Conservation (phyloP, 35 echinoderm and acorn worm genomes). For the Lytechinus variegatus region DNA sequence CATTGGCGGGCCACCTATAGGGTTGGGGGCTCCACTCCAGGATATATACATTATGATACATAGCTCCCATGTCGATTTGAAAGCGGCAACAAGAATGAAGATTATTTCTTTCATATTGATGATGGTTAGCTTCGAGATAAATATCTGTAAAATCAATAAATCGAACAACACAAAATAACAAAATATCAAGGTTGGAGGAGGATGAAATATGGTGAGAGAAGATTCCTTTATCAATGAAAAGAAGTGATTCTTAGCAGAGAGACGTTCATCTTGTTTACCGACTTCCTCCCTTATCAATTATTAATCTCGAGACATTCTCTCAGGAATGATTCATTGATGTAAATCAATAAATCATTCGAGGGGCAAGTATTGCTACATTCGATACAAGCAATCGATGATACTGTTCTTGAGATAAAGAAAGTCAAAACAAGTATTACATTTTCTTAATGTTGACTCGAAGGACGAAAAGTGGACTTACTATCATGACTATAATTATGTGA, state of each 20-base stretch:
- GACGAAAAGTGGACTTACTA: neutral
- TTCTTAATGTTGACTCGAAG: neutral
- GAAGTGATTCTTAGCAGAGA: neutral
- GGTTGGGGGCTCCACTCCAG: no score
- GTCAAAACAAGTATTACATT: neutral
- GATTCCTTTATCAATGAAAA: neutral
- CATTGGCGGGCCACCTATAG: no score
- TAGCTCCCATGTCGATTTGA: no score
- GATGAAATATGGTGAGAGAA: neutral
- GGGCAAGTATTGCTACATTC: neutral
- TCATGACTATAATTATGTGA: no score
- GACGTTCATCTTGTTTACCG: neutral
- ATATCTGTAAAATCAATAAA: no score
- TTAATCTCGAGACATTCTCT: neutral
- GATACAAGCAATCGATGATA: neutral
- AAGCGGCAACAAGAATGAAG: no score
- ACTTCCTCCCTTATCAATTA: neutral
- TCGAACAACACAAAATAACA: no score
- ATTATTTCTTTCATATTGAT: no score
- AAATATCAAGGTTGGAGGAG: no score
- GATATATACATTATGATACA: no score
- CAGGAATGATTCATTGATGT: neutral
- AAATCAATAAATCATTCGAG: neutral
- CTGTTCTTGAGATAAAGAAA: neutral
- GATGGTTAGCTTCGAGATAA: no score